Conservation (phyloP, 2,888 invertebrate species). For the Embidobia sp. region DNA sequence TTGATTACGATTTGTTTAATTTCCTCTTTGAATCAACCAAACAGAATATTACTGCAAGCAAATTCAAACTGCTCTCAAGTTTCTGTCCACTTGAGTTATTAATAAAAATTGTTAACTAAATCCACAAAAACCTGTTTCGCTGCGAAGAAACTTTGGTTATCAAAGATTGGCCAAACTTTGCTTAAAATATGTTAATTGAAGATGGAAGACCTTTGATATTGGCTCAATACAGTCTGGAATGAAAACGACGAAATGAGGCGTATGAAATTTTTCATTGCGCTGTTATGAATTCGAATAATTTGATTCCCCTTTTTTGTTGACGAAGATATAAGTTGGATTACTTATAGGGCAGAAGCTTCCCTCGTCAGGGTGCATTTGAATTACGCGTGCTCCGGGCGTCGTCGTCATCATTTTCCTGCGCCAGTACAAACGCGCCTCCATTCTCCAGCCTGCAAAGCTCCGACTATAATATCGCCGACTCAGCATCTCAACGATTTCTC, state of each 20-base stretch:
- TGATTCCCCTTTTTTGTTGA: constrained; percentile 23
- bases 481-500: constrained; percentile 46
- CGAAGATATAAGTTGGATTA: constrained; percentile 42
- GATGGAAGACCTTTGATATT: constrained; percentile 7
- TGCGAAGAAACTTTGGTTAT: neutral
- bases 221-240: constrained; percentile 18
- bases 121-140: constrained; percentile 2
- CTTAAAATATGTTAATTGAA: constrained; percentile 11
- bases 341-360: constrained; percentile 13
- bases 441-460: constrained; percentile 50
- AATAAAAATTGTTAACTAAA: constrained; percentile 26
- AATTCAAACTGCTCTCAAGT: constrained; percentile 2
- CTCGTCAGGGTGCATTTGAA: constrained; percentile 51
- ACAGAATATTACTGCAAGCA: no score
- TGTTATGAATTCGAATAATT: constrained; percentile 35
- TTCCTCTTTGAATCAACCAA: no score
- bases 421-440: constrained; percentile 52
- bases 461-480: constrained; percentile 52
- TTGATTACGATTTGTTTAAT: no score
- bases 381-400: constrained; percentile 46
- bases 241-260: constrained; percentile 19
- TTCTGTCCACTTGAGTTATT: no score
- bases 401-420: constrained; percentile 55
- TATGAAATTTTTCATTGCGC: constrained; percentile 12
- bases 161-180: constrained; percentile 14